Conservation (phyloP, 2,797 vertebrate species). For the Pitangus sulphuratus region DNA sequence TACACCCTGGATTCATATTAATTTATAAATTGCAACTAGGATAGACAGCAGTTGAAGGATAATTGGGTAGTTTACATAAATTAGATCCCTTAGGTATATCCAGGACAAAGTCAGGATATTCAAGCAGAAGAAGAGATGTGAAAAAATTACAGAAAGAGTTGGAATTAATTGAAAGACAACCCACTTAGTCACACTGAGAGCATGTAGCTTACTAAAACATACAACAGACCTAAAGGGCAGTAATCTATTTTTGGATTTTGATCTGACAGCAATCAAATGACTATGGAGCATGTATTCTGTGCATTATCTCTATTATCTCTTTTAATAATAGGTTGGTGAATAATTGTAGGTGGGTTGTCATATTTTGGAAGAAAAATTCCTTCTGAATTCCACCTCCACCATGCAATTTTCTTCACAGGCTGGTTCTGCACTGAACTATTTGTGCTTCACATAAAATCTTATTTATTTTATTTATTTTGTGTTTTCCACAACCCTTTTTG, state of each 20-base stretch:
- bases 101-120: neutral
- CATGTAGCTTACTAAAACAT: neutral
- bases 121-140: neutral
- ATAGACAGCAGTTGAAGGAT: constrained; percentile 7
- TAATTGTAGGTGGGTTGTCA: constrained; percentile 62
- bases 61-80: constrained; percentile 32
- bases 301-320: constrained; percentile 37
- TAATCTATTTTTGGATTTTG: constrained; percentile 42
- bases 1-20: neutral
- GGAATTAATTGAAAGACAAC: constrained; percentile 1
- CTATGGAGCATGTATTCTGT: neutral
- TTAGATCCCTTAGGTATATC: constrained; percentile 2
- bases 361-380: constrained; percentile 45
- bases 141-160: neutral
- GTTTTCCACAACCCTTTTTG: neutral
- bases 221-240: constrained; percentile 19
- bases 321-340: constrained; percentile 60
- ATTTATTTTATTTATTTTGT: neutral
- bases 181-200: neutral
- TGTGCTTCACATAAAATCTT: neutral
- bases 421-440: neutral
- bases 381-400: constrained; percentile 51
- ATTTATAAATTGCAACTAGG: constrained; percentile 34
- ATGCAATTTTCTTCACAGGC: constrained; percentile 38
- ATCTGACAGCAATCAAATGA: constrained; percentile 34